Evolutionary conservation across 2,888 invertebrate species (phyloP).

Genomic region (Plagodis dolabraria): DNA sequence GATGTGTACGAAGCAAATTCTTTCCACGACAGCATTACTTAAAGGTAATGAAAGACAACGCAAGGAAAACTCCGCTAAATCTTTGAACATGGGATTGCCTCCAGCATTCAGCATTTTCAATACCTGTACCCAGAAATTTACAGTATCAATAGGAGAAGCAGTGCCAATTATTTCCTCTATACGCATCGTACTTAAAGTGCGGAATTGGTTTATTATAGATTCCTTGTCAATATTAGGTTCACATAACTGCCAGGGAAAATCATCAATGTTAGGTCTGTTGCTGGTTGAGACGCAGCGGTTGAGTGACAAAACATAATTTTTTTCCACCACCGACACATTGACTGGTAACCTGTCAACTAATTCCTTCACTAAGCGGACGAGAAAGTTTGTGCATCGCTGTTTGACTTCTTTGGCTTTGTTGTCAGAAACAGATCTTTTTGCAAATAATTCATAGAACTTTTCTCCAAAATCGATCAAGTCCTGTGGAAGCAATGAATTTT

Average conservation of each 20-base stretch:
- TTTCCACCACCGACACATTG: slow-evolving; percentile 33
- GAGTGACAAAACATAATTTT: slow-evolving; percentile 23
- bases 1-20: slow-evolving; percentile 33
- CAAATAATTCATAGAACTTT: slow-evolving; percentile 31
- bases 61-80: slow-evolving; percentile 23
- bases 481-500: slow-evolving; percentile 32
- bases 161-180: slow-evolving; percentile 30
- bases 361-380: slow-evolving; percentile 33
- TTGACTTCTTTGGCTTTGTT: slow-evolving; percentile 35
- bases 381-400: slow-evolving; percentile 31
- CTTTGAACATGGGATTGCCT: slow-evolving; percentile 30
- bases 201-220: slow-evolving; percentile 30
- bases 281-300: slow-evolving; percentile 26
- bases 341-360: slow-evolving; percentile 25
- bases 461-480: slow-evolving; percentile 34
- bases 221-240: slow-evolving; percentile 31
- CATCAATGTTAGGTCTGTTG: slow-evolving; percentile 27
- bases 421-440: slow-evolving; percentile 31
- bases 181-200: slow-evolving; percentile 31
- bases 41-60: slow-evolving; percentile 32
- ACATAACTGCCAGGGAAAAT: slow-evolving; percentile 33
- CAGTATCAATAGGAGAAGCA: slow-evolving; percentile 28
- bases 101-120: slow-evolving; percentile 33
- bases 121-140: slow-evolving; percentile 30
- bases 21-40: slow-evolving; percentile 34